phyloP scores from a whole-genome alignment of 2,113 vertebrate genomes.

The Pluvianellus socialis region DNA sequence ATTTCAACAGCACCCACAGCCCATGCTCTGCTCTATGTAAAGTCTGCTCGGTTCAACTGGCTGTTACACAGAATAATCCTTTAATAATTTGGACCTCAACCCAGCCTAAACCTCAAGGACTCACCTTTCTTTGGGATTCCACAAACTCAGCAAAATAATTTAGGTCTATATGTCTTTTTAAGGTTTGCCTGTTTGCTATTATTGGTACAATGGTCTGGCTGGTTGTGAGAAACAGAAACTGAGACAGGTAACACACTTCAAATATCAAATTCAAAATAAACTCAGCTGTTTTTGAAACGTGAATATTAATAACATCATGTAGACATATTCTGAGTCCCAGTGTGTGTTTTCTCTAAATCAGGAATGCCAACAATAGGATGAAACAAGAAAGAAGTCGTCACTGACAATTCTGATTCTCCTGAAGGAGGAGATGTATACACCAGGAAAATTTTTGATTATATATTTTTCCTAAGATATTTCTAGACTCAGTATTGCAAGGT shows the following conservation, averaged over 20 bases:
- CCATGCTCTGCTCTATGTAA: not conserved
- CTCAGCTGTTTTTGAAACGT: not conserved
- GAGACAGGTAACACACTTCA: not conserved
- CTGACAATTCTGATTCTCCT: not conserved
- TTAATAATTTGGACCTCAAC: not conserved
- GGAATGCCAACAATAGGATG: not conserved
- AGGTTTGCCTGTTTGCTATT: not conserved
- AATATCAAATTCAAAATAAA: not conserved
- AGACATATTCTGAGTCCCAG: not conserved
- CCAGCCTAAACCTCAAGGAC: not conserved
- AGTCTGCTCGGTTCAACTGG: not conserved
- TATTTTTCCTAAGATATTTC: not conserved
- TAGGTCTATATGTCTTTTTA: not conserved
- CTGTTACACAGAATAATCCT: not conserved
- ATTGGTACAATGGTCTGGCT: not conserved
- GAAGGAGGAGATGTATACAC: not conserved
- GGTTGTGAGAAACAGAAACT: not conserved
- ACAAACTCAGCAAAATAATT: not conserved
- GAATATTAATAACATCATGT: not conserved
- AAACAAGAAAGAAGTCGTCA: not conserved
- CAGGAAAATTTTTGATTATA: not conserved
- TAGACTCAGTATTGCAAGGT: not conserved
- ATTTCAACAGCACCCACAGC: not conserved
- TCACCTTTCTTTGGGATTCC: not conserved
- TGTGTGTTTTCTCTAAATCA: not conserved